A percentile compares a stretch with the other conserved stretches of the same genome.
Evolutionary conservation across 2,797 vertebrate species (phyloP).

Genomic region (Gila robusta): DNA sequence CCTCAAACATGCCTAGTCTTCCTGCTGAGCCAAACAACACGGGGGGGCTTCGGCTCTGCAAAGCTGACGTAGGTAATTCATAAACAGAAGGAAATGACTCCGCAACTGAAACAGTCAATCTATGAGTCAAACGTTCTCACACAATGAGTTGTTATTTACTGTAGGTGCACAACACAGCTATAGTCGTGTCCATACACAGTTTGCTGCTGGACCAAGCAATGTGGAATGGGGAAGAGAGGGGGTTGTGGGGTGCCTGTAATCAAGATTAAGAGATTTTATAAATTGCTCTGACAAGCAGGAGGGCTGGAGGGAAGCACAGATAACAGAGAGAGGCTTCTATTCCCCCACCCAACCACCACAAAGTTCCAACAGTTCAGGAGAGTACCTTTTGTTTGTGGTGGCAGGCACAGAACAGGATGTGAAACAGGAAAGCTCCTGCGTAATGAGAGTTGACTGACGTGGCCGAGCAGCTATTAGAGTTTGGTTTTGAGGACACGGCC

Average conservation of each 20-base stretch:
- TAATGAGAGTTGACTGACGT: constrained; percentile 45
- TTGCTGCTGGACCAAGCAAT: not conserved
- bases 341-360: constrained; percentile 15
- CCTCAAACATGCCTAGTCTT: constrained; percentile 37
- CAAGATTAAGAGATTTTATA: constrained; percentile 58
- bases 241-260: constrained; percentile 13
- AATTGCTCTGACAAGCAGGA: constrained; percentile 56
- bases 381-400: constrained; percentile 68
- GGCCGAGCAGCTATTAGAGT: constrained; percentile 32
- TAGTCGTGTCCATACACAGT: not conserved
- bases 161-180: not conserved
- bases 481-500: not conserved
- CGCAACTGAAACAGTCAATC: not conserved
- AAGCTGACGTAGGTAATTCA: constrained; percentile 7
- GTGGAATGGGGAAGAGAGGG: constrained; percentile 32
- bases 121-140: not conserved
- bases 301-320: constrained; percentile 29
- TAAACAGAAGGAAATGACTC: constrained; percentile 25
- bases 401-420: constrained; percentile 69
- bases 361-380: constrained; percentile 18
- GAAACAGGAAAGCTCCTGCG: constrained; percentile 59
- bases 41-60: constrained; percentile 27
- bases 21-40: constrained; percentile 56
- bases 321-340: constrained; percentile 49
- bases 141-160: not conserved